These are phyloP conservation scores for Strix aluco DNA, from an alignment of 2,113 vertebrate genomes.

Conservation along the genomic window DNA sequence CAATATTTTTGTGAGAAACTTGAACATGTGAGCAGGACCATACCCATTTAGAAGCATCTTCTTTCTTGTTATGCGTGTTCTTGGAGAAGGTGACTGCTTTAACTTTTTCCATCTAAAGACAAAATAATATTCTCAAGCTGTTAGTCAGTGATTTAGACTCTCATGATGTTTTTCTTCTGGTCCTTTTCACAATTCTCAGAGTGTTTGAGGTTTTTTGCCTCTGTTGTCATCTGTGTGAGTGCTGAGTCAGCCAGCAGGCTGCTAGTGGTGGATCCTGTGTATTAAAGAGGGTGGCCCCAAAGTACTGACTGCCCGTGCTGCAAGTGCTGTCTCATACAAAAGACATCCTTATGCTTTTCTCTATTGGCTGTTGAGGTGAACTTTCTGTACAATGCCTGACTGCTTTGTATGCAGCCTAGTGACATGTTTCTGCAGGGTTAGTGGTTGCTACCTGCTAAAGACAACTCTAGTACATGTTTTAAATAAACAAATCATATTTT, in stretches of 20 bases:
- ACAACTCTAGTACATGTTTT: neutral
- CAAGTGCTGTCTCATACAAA: neutral
- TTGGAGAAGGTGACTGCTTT: neutral
- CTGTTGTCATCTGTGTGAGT: neutral
- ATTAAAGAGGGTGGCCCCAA: neutral
- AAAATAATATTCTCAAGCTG: neutral
- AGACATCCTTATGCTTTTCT: rapidly evolving
- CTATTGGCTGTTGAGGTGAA: neutral
- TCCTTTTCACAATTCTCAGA: neutral
- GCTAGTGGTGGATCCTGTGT: neutral
- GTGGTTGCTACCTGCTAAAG: neutral
- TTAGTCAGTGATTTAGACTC: neutral
- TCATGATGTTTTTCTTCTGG: neutral
- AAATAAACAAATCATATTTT: neutral
- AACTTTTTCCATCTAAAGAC: neutral
- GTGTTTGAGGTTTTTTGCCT: neutral
- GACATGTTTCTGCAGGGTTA: neutral
- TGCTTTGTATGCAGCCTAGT: neutral
- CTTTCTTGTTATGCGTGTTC: neutral
- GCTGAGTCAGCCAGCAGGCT: neutral
- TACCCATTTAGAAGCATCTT: neutral
- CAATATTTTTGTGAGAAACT: constrained; percentile 15
- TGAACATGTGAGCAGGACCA: neutral
- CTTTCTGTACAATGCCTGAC: neutral
- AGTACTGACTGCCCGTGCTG: neutral